Evolutionary conservation across 2,797 vertebrate genomes (phyloP), one percentile per base, ranked within the genome.

Genomic region (Pyrocephalus nanus): DNA sequence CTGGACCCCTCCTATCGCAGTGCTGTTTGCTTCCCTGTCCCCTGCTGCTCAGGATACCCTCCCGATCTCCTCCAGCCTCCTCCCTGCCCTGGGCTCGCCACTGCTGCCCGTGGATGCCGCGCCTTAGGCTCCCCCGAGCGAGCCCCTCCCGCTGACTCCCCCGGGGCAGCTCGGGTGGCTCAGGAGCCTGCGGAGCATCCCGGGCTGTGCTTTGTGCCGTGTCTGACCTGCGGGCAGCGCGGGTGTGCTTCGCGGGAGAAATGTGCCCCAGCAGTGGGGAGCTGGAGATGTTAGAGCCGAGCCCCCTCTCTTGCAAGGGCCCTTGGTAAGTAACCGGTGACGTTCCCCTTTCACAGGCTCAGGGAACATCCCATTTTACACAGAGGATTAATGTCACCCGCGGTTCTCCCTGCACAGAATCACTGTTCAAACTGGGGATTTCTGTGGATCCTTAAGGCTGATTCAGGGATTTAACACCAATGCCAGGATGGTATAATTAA

Each of bases 281-380:
- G 15, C 53, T 17, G 14, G 9, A 30, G 62, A 1, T 16, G 26
- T 34, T 66, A 70, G 60, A 88, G 17, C 42, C 30, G 25, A 61
- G 48, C 50, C 57, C 57, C 6, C 29, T 67, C 45, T 72, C 86
- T 84, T 53, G 70, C 71, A 15, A 43, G 87, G 83, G 89, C 60
- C 64, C 0, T 42, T 21, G 96, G 95, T 95, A 96, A 96, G 96
- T 96, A 87, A 51, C 15, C 1, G 5, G 55, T 57, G 17, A 26
- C 2, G 0, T 50, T 57, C 80, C 73, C 5, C 0, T 47, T 17
- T 19, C 11, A 21, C 19, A 69, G 27, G 5, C 19, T 32, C 29
- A 3, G 14, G 60, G 22, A 66, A 25, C 4, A 5, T 32, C 57
- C 64, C 6, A 0, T 48, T 42, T 53, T 4, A 51, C 43, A 12